These are phyloP conservation scores for Xyrichtys novacula DNA, from an alignment of 2,797 vertebrate species.

Conservation along the genomic window DNA sequence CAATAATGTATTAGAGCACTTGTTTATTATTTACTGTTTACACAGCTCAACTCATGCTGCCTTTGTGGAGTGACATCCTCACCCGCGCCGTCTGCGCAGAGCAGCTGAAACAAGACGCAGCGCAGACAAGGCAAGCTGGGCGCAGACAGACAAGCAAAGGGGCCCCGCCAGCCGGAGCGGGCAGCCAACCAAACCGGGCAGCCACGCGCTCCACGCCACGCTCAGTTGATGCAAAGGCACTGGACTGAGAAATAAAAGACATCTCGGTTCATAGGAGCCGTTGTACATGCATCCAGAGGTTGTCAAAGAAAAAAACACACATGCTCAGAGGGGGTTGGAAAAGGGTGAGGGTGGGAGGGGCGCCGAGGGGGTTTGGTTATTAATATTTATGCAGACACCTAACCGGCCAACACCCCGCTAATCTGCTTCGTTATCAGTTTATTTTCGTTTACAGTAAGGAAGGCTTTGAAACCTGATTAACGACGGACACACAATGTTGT, in stretches of 20 bases:
- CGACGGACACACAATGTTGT: conserved; percentile 10
- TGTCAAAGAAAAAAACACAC: conserved; percentile 76
- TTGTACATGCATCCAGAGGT: conserved; percentile 79
- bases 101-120: conserved; percentile 56
- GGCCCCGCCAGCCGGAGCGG: conserved; percentile 58
- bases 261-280: conserved; percentile 78
- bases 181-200: conserved; percentile 65
- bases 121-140: conserved; percentile 62
- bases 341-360: conserved; percentile 34
- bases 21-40: conserved; percentile 89
- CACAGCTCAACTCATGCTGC: conserved; percentile 78
- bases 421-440: conserved; percentile 36
- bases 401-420: conserved; percentile 55
- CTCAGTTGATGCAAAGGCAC: conserved; percentile 75
- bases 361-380: conserved; percentile 52
- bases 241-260: conserved; percentile 86
- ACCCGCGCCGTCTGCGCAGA: conserved; percentile 73
- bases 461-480: background rate
- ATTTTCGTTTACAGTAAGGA: conserved; percentile 34
- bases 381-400: conserved; percentile 76
- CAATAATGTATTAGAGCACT: conserved; percentile 85
- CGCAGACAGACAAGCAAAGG: conserved; percentile 63
- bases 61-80: conserved; percentile 79
- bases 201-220: conserved; percentile 65
- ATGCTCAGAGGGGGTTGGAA: conserved; percentile 49